Percentiles rank a stretch among this genome's conserved stretches.
Evolutionary conservation across 2,888 invertebrate species (phyloP).

Genomic region (Dynastes tityus): DNA sequence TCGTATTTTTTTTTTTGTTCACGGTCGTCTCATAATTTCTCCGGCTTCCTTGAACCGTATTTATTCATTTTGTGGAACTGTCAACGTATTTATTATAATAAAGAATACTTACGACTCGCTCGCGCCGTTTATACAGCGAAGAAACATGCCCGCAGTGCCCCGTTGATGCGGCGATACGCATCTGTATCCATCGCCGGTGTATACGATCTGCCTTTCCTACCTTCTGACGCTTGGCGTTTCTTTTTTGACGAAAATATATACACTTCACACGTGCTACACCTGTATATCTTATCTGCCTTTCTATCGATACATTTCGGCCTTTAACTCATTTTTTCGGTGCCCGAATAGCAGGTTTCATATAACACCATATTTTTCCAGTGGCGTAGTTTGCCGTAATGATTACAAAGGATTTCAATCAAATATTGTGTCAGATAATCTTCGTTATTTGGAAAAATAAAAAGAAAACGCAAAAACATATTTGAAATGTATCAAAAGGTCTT

Average conservation of each 20-base stretch:
- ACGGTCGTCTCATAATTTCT: constrained; percentile 8
- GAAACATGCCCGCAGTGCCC: not conserved
- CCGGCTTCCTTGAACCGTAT: constrained; percentile 19
- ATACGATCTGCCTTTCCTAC: not conserved
- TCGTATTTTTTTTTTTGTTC: not conserved
- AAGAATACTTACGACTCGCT: constrained; percentile 24
- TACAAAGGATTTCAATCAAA: no score
- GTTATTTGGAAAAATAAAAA: no score
- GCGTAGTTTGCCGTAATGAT: not conserved
- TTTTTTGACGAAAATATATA: constrained; percentile 16
- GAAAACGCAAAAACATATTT: no score
- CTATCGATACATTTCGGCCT: constrained; percentile 22
- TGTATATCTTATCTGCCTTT: constrained; percentile 18
- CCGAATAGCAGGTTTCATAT: not conserved
- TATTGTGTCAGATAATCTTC: no score
- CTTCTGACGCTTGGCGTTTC: constrained; percentile 13
- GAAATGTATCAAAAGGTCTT: no score
- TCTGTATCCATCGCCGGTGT: constrained; percentile 9
- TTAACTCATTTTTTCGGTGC: constrained; percentile 24
- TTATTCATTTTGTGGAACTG: constrained; percentile 37
- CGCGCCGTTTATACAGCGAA: constrained; percentile 14
- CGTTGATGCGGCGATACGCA: constrained; percentile 2
- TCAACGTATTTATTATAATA: constrained; percentile 38
- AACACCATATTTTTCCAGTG: not conserved
- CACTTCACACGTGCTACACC: constrained; percentile 29